Percentiles rank a stretch among this genome's conserved stretches.
These are phyloP conservation scores for Dromiciops gliroides DNA, from an alignment of 2,113 vertebrate genomes.

Conservation along the genomic window DNA sequence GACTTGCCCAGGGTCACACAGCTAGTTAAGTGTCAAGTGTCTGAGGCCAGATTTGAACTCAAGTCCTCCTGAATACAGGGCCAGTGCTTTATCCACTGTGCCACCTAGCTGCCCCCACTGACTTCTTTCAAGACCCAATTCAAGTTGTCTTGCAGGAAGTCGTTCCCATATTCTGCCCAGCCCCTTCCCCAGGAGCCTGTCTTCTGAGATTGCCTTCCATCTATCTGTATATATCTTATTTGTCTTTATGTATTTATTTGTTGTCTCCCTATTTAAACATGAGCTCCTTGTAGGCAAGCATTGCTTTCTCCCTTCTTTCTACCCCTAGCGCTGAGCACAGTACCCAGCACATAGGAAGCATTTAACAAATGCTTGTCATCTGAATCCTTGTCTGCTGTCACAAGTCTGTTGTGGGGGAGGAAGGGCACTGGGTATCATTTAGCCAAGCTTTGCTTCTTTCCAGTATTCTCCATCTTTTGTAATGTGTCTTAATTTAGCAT, in stretches of 20 bases:
- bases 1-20: too few relatives aligned
- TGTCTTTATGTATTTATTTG: not conserved
- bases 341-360: not conserved
- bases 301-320: not conserved
- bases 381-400: not conserved
- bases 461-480: slow-evolving; percentile 7
- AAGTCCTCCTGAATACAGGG: too few relatives aligned
- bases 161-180: not conserved
- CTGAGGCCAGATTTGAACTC: too few relatives aligned
- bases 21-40: too few relatives aligned
- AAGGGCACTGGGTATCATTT: not conserved
- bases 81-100: too few relatives aligned
- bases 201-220: not conserved
- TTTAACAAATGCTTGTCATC: not conserved
- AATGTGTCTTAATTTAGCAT: slow-evolving; percentile 63
- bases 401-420: not conserved
- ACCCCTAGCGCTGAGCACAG: not conserved
- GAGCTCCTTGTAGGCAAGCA: not conserved
- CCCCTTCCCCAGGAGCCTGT: not conserved
- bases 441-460: not conserved
- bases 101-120: too few relatives aligned
- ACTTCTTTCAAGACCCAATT: not conserved
- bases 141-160: not conserved
- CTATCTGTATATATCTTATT: not conserved
- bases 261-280: not conserved